Evolutionary conservation across 2,113 vertebrate species (phyloP), one percentile per base, ranked within the genome.

Genomic region (Scartelaos histophorus): DNA sequence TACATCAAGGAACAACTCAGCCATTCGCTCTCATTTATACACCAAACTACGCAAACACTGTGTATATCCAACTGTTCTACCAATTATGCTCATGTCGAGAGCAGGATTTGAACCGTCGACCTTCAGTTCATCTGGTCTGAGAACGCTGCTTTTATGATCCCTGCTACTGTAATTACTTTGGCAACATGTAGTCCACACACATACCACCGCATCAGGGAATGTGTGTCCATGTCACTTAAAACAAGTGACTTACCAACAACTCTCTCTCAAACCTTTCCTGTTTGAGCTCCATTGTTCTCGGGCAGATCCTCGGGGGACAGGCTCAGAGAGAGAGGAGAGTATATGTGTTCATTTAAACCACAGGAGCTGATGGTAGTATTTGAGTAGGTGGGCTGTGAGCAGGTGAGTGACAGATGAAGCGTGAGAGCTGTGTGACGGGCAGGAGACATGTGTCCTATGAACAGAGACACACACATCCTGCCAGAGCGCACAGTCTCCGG

Each of bases 391-490:
- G 29, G 61, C 34, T n/a, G 17, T 38, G 34, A 12, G 61, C 17
- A 35, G 34, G 61, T 64, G 61, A 64, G 61, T 64, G 61, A 43
- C 61, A 38, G n/a, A 64, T 64, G 10, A 64, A 64, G 19, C 61
- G n/a, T 64, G 15, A 34, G 24, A 1, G 3, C 24, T 34, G 25
- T 61, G 58, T 61, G 58, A 61, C 9, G 17, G 61, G 61, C 34
- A 17, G 61, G 34, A 64, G 61, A 38, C 61, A 10, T 62, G 61
- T 64, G 61, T 64, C 34, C 1, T 34, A 64, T 16, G 61, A 34
- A 64, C 61, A 64, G 5, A 25, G 25, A 43, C 10, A 35, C 34
- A 9, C 35, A 64, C 17, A n/a, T 2, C 17, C 29, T 64, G 61
- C 34, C 61, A 64, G 61, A n/a, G 17, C 17, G 12, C 29, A 38